Base-by-base conservation (phyloP, 2,797 vertebrate genomes). In the Hozukius guyotensis region DNA sequence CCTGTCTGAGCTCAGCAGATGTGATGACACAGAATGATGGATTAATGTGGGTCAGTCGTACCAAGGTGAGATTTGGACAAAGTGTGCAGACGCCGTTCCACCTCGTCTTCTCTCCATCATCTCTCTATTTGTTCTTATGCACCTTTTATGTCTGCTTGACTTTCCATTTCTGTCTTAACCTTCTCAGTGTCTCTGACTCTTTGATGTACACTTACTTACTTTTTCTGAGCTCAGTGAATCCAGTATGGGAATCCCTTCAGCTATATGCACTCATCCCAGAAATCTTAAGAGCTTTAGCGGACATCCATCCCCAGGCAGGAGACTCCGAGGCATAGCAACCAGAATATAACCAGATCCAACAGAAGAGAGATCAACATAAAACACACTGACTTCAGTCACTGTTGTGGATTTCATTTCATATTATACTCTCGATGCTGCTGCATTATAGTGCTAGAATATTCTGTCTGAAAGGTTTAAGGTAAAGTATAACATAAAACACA, bases 281-380 rank as follows among this genome's bases (percentile, higher is more conserved):
- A n/a, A 70, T 80, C 22, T 77, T 80, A 75, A 88, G 69, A 80
- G 77, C 62, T 78, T 84, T 60, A 76, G 71, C 25, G 25, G 75
- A 68, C 67, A 32, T 77, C 66, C 60, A 25, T 82, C 79, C 65
- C n/a, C 57, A 32, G 72, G 79, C 78, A 73, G 53, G 24, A 76
- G 31, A 53, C 61, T 84, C 13, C 31, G 59, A 63, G 59, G 75
- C 63, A 69, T n/a, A 66, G 49, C 46, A 46, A 49, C 75, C 56
- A 22, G 24, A 76, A 80, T 57, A 73, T 22, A 72, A 52, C 46
- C 27, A 10, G 38, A 72, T 76, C 27, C 22, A 81, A 25, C 61
- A 65, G 55, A 18, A 73, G 34, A n/a, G 27, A 18, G 61, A 70
- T 57, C 11, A 42, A 24, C 29, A 24, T 29, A 18, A 63, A 66